Evolutionary conservation across 2,113 vertebrate species (phyloP).

Genomic region (Taxidea taxus): DNA sequence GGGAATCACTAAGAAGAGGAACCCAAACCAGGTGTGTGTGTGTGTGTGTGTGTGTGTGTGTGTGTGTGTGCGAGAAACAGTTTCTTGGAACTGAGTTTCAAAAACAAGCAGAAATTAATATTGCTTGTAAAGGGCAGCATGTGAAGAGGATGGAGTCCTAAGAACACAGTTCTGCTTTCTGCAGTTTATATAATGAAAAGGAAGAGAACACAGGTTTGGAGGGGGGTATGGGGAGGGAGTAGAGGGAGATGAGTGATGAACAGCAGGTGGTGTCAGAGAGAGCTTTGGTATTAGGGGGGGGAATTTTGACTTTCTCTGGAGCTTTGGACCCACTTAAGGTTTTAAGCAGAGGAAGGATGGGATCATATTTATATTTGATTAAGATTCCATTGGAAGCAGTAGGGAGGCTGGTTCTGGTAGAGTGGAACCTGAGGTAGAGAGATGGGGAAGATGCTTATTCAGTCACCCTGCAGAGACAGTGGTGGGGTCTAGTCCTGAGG

Average conservation of each 20-base stretch:
- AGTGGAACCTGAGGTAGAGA: neutral
- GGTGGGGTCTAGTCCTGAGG: neutral
- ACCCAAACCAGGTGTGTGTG: neutral
- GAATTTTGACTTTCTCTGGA: neutral
- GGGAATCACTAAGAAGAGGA: neutral
- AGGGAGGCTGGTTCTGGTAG: neutral
- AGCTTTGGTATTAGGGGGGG: neutral
- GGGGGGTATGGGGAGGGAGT: neutral
- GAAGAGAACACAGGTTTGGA: neutral
- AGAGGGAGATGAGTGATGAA: neutral
- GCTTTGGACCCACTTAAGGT: neutral
- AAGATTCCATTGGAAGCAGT: neutral
- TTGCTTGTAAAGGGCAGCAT: neutral
- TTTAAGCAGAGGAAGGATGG: neutral
- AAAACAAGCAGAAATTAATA: neutral
- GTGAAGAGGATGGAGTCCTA: neutral
- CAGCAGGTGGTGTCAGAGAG: neutral
- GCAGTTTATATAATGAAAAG: neutral
- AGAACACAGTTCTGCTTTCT: neutral
- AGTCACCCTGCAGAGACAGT: neutral
- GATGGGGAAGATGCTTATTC: neutral
- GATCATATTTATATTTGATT: neutral
- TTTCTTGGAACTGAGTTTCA: neutral
- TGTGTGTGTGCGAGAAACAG: neutral
- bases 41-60: neutral